Percentiles rank a stretch among this genome's conserved stretches.
These are phyloP conservation scores for Heliangelus exortis DNA, from an alignment of 2,797 vertebrate genomes.

Conservation along the genomic window DNA sequence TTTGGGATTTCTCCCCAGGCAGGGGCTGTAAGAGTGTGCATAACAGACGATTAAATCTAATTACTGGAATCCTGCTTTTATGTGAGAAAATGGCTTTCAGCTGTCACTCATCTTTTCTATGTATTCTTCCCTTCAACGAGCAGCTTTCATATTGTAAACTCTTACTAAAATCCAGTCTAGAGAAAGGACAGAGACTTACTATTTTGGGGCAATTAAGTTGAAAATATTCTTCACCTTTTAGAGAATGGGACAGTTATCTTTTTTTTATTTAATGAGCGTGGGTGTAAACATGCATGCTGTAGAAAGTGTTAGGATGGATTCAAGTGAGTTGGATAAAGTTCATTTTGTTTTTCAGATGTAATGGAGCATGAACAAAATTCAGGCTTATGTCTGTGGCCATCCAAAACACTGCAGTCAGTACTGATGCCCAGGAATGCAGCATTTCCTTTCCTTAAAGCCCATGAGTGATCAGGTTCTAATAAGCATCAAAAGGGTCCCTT, in stretches of 20 bases:
- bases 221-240: not conserved
- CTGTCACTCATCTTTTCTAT: not conserved
- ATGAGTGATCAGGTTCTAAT: not conserved
- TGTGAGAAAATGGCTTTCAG: conserved; percentile 7
- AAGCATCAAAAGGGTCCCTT: not conserved
- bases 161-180: not conserved
- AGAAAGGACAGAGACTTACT: not conserved
- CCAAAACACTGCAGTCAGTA: not conserved
- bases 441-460: not conserved
- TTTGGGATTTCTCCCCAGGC: not conserved
- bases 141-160: not conserved
- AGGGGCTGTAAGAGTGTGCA: not conserved
- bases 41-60: not conserved
- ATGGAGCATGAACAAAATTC: not conserved
- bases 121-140: not conserved
- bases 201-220: not conserved
- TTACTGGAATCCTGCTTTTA: conserved; percentile 28
- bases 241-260: not conserved
- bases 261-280: not conserved
- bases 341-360: not conserved
- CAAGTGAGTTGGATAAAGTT: not conserved
- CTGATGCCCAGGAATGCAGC: not conserved
- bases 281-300: not conserved
- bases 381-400: not conserved
- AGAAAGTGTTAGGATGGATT: not conserved